Evolutionary conservation across 2,797 vertebrate species (phyloP), one percentile per base, ranked within the genome.

Genomic region (Ara ararauna): DNA sequence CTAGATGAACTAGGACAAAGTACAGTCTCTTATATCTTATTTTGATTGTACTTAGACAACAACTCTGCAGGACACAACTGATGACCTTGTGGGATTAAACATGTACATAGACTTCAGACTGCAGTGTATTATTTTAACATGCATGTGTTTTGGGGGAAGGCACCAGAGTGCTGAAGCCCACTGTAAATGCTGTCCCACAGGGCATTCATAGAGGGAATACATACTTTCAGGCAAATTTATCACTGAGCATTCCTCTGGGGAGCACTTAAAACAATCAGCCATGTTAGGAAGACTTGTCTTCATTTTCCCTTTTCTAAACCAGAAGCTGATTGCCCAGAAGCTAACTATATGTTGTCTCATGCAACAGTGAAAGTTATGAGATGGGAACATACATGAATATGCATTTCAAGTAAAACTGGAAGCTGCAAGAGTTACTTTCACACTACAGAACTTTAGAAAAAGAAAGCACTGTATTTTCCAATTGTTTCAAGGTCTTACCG

Each of bases 401-500:
- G 34, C 92, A 58, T 68, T 75, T 30, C 66, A 81, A 87, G 34
- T 45, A 73, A 83, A 88, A 75, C 0, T 72, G 40, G 72, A 88
- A 88, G 47, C 32, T n/a, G 4, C 34, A 7, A 70, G 42, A 65
- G 22, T 67, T 53, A 86, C 38, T 87, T 86, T 82, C 65, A 88
- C 18, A 29, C 29, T 51, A 66, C n/a, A 82, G 48, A 89, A 80
- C 42, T 80, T 86, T 3, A 36, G 4, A 30, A 47, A 94, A 77
- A 68, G 4, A 48, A 56, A 26, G 14, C 0, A 0, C 20, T 70
- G 12, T 36, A 30, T 50, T 94, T 89, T 89, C 44, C 42, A 70
- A 9, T 18, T 32, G 34, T 48, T 76, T 12, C 78, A 64, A 32
- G 13, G 19, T 85, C 87, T 97, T 97, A 99, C 99, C 99, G 99